Percentiles rank a stretch among this genome's conserved stretches.
Conservation (phyloP, 1,140 invertebrate species). For the Drosophila miranda region DNA sequence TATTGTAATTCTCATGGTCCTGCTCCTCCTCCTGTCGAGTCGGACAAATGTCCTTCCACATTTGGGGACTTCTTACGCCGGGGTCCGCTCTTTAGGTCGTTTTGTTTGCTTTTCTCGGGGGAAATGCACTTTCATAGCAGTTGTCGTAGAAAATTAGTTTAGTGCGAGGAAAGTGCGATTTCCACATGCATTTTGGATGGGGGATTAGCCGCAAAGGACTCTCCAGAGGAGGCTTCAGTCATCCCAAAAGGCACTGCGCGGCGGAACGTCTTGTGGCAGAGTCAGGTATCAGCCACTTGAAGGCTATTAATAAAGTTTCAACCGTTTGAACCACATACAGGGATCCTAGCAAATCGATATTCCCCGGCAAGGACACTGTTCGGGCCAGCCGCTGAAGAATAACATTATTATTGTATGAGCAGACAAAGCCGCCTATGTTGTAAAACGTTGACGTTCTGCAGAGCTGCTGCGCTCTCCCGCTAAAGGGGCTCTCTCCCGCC, state of each 20-base stretch:
- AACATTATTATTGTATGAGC: no score
- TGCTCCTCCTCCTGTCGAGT: not conserved
- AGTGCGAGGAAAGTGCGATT: slow-evolving; percentile 44
- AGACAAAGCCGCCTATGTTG: no score
- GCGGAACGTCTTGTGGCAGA: no score
- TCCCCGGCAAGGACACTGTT: not conserved
- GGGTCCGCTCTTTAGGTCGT: slow-evolving; percentile 6
- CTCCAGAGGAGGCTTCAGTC: slow-evolving; percentile 8
- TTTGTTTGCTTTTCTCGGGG: slow-evolving; percentile 14
- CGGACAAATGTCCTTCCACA: slow-evolving; percentile 39
- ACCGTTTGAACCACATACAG: not conserved
- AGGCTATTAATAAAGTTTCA: not conserved
- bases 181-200: slow-evolving; percentile 17
- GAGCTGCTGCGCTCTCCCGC: no score
- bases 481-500: no score
- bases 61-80: not conserved
- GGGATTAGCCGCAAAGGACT: slow-evolving; percentile 29
- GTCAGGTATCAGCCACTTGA: no score
- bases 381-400: no score
- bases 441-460: no score
- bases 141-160: slow-evolving; percentile 60
- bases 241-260: not conserved
- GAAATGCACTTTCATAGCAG: slow-evolving; percentile 58
- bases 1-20: slow-evolving; percentile 58
- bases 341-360: not conserved